These are phyloP conservation scores for Myocastor coypus DNA, from an alignment of 2,113 vertebrate genomes.

Conservation along the genomic window DNA sequence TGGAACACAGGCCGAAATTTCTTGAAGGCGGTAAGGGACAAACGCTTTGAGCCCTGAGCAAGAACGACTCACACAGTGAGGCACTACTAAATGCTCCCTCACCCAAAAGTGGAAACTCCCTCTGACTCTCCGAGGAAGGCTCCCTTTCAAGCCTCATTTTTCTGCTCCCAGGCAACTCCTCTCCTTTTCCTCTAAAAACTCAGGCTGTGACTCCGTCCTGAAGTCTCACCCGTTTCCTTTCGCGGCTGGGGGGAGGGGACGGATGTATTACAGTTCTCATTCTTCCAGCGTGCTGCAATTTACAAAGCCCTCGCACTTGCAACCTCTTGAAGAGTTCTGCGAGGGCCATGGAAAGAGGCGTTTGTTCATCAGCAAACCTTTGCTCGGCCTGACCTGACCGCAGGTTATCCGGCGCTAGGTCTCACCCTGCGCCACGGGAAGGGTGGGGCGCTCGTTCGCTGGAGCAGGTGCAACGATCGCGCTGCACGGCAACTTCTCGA, in stretches of 20 bases:
- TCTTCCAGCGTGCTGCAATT: background rate
- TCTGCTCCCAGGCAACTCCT: background rate
- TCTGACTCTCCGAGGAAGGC: background rate
- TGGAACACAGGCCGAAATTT: constrained; percentile 45
- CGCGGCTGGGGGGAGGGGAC: background rate
- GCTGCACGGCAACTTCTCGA: background rate
- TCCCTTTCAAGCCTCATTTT: background rate
- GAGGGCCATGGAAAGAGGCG: background rate
- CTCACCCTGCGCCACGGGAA: constrained; percentile 32
- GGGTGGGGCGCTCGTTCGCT: constrained; percentile 45
- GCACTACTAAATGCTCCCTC: background rate
- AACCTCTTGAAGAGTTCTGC: background rate
- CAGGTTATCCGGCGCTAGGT: background rate
- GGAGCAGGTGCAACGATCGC: constrained; percentile 62
- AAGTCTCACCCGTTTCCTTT: background rate
- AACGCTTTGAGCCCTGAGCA: background rate
- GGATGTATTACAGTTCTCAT: background rate
- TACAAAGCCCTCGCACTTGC: constrained; percentile 16
- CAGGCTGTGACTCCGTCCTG: background rate
- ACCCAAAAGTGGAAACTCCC: background rate
- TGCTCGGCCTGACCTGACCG: background rate
- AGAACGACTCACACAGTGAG: background rate
- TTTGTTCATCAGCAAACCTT: constrained; percentile 32
- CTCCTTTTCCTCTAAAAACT: background rate
- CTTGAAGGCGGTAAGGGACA: background rate